Percentiles rank a stretch among this genome's conserved stretches.
phyloP scores from a whole-genome alignment of 2,888 invertebrate genomes.

The Dexiosoma caninum region DNA sequence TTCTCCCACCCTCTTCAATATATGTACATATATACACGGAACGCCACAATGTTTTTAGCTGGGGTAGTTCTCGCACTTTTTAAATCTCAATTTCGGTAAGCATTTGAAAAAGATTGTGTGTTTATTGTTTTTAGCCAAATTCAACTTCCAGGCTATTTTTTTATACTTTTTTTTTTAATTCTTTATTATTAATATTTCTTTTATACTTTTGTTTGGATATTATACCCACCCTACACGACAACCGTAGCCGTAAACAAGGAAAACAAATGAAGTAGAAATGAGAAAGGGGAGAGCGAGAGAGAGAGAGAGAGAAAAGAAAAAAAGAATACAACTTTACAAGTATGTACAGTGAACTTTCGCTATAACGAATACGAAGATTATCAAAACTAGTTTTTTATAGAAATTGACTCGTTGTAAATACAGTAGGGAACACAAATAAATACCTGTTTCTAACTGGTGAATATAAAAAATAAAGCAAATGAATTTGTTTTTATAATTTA shows the following conservation, averaged over 20 bases:
- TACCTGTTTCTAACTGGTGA: no score
- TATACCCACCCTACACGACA: constrained; percentile 15
- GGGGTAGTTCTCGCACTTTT: constrained; percentile 7
- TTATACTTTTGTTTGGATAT: constrained; percentile 16
- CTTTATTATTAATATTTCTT: constrained; percentile 19
- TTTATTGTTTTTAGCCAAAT: neutral
- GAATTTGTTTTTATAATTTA: no score
- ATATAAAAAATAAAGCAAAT: no score
- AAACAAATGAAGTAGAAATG: neutral
- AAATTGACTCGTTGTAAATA: no score
- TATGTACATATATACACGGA: no score
- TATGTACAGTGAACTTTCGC: no score
- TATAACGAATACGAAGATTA: no score
- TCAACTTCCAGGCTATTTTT: neutral
- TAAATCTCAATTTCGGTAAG: neutral
- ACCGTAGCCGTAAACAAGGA: constrained; percentile 1
- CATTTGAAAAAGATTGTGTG: neutral
- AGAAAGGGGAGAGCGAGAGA: neutral
- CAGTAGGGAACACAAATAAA: no score
- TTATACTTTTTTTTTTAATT: neutral
- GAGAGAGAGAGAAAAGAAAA: neutral
- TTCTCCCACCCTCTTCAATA: no score
- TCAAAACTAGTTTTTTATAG: no score
- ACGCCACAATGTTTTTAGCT: no score
- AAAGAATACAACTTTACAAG: neutral